phyloP scores from a whole-genome alignment of 2,888 invertebrate genomes.

The Tolmerus cingulatus region DNA sequence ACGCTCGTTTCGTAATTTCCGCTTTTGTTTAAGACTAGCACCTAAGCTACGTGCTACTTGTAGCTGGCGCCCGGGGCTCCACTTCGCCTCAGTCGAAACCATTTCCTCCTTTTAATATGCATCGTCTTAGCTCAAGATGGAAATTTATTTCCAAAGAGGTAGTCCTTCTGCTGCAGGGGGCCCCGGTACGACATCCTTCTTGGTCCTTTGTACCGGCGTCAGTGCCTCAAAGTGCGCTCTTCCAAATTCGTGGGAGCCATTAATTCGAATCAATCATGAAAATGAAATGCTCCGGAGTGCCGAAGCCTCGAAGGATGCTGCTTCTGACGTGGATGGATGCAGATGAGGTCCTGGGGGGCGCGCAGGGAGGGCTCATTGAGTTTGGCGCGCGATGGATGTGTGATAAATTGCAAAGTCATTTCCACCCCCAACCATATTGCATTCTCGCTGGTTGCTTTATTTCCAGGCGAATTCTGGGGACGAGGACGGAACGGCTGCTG shows the following conservation, averaged over 20 bases:
- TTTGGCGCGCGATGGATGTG: neutral
- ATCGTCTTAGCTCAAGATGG: neutral
- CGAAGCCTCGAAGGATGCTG: neutral
- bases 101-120: neutral
- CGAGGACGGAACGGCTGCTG: conserved; percentile 37
- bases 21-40: neutral
- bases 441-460: conserved; percentile 14
- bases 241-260: neutral
- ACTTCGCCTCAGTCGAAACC: neutral
- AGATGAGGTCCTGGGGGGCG: neutral
- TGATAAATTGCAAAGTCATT: neutral
- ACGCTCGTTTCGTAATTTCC: neutral
- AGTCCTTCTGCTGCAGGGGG: neutral
- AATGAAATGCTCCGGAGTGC: neutral
- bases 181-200: neutral
- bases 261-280: conserved; percentile 28
- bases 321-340: neutral
- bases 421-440: neutral
- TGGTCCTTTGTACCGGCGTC: neutral
- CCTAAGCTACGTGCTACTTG: neutral
- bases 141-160: neutral
- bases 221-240: neutral
- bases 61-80: neutral
- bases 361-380: neutral
- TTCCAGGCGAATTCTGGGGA: conserved; percentile 47